A percentile compares a stretch with the other conserved stretches of the same genome.
phyloP scores from a whole-genome alignment of 2,888 invertebrate genomes.

The Conomelus anceps region DNA sequence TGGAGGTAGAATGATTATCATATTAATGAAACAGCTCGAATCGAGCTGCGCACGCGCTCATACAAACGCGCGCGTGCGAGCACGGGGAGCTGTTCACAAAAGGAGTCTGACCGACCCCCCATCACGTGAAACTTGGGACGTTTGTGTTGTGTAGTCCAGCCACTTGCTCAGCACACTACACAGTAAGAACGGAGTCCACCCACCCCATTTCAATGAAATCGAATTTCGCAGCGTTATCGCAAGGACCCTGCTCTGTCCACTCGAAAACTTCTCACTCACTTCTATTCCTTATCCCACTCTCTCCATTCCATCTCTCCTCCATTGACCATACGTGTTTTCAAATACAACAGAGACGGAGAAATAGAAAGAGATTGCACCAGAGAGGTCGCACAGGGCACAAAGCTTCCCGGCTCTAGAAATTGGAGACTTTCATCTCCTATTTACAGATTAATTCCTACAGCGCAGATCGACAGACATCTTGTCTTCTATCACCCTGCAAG shows the following conservation, averaged over 20 bases:
- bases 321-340: background rate
- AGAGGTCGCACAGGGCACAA: background rate
- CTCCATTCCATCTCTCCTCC: background rate
- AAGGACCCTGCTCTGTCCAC: background rate
- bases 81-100: no score
- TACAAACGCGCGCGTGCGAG: background rate
- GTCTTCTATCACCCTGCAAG: background rate
- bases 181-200: no score
- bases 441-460: background rate
- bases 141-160: background rate
- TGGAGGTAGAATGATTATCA: conserved; percentile 29
- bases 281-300: background rate
- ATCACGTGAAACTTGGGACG: background rate
- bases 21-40: conserved; percentile 32
- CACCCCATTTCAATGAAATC: background rate
- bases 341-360: background rate
- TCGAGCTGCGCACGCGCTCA: background rate
- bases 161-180: no score
- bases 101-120: background rate
- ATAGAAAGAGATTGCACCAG: background rate
- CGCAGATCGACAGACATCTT: background rate
- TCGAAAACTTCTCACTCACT: background rate
- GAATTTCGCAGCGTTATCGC: background rate
- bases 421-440: conserved; percentile 8
- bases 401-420: background rate